These are phyloP conservation scores for crab-eating macaque (Macaca fascicularis) DNA, from an alignment of 2,113 vertebrate species.

Conservation along the genomic window DNA sequence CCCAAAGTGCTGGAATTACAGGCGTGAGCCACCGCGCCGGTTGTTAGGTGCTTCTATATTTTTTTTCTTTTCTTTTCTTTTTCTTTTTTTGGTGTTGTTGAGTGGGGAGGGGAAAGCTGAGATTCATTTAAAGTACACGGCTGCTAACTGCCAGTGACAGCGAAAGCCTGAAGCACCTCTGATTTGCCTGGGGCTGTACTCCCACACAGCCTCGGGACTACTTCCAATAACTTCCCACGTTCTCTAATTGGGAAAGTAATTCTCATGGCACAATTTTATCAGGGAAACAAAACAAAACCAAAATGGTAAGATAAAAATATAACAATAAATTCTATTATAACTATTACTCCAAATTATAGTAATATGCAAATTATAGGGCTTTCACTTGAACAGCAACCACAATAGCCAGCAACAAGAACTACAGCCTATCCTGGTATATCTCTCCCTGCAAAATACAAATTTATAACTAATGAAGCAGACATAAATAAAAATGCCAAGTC, in stretches of 20 bases:
- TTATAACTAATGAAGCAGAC: rapidly evolving
- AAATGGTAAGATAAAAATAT: neutral
- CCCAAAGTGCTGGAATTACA: too few relatives aligned
- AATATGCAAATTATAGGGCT: neutral
- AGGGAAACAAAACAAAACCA: neutral
- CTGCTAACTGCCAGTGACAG: neutral
- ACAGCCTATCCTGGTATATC: rapidly evolving
- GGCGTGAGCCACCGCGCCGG: too few relatives aligned
- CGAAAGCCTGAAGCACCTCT: neutral
- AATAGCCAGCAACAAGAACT: neutral
- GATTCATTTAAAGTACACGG: neutral
- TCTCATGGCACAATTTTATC: neutral
- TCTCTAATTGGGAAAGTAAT: neutral
- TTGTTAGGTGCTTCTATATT: too few relatives aligned
- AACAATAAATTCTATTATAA: neutral
- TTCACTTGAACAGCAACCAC: neutral
- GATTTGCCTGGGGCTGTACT: neutral
- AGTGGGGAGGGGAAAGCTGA: neutral
- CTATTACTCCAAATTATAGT: neutral
- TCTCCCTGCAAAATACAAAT: neutral
- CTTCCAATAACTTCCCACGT: neutral
- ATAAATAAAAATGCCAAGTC: neutral
- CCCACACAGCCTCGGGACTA: neutral
- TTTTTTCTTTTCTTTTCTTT: neutral
- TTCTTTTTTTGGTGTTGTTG: neutral